phyloP scores from a whole-genome alignment of 1,140 invertebrate species.

The Macrobrachium nipponense region DNA sequence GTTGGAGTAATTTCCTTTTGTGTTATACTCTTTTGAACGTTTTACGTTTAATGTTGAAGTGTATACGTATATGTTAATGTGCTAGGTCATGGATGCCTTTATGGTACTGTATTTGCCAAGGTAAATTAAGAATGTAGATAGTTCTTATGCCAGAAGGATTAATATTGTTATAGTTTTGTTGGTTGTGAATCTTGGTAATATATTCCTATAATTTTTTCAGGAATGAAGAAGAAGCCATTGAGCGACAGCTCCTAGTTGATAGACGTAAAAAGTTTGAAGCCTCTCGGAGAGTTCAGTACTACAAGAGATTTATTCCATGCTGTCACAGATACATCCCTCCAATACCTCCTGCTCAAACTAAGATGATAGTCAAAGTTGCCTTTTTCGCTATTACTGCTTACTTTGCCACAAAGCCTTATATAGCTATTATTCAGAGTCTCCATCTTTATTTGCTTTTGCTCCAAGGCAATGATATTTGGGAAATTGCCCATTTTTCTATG shows the following conservation, averaged over 20 bases:
- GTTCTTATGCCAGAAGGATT: neutral
- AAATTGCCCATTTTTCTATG: neutral
- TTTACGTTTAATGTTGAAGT: no score
- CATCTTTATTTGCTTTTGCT: neutral
- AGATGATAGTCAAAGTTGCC: slow-evolving; percentile 7
- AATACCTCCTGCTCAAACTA: slow-evolving; percentile 3
- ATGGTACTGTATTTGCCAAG: no score
- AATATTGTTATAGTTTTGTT: no score
- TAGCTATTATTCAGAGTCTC: slow-evolving; percentile 15
- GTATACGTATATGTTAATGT: no score
- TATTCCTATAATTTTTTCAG: neutral
- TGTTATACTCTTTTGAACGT: no score
- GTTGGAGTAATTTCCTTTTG: no score
- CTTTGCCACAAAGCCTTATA: slow-evolving; percentile 9
- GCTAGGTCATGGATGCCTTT: no score
- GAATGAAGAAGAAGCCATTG: neutral
- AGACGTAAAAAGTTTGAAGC: slow-evolving; percentile 16
- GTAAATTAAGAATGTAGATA: no score
- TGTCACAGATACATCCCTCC: neutral
- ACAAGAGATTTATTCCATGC: neutral
- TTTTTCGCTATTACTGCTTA: slow-evolving; percentile 1
- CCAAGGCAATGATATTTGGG: neutral
- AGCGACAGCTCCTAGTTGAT: neutral
- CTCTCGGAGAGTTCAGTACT: slow-evolving; percentile 3
- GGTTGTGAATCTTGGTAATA: neutral